phyloP scores from a whole-genome alignment of 2,113 vertebrate genomes.

The Trogon surrucura region DNA sequence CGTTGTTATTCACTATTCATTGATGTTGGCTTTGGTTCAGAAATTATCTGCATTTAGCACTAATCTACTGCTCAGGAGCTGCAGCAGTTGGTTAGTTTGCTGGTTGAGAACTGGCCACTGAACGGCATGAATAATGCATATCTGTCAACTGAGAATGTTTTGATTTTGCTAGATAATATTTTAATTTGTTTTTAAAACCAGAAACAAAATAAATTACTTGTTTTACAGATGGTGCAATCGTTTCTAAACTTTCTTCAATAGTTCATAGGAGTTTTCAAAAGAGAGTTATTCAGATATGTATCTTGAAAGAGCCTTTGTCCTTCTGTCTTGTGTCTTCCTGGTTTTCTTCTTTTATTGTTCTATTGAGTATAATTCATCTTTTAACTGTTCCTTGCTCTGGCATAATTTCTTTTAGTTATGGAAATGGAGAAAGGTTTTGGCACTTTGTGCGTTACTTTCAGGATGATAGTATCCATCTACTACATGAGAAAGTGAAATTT shows the following conservation, averaged over 20 bases:
- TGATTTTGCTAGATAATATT: neutral
- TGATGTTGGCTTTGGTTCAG: neutral
- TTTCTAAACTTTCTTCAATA: neutral
- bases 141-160: neutral
- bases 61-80: neutral
- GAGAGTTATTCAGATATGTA: neutral
- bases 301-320: neutral
- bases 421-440: neutral
- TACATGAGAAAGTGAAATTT: neutral
- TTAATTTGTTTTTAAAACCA: neutral
- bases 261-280: neutral
- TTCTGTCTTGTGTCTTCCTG: neutral
- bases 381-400: neutral
- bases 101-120: neutral
- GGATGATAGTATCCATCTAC: neutral
- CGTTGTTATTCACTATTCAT: neutral
- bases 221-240: neutral
- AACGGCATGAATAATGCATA: neutral
- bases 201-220: neutral
- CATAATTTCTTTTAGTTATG: neutral
- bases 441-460: conserved; percentile 9
- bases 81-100: neutral
- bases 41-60: neutral
- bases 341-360: neutral
- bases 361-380: neutral